Percentiles rank a stretch among this genome's conserved stretches.
These are phyloP conservation scores for Drosophila azteca DNA, from an alignment of 1,140 invertebrate genomes.

Conservation along the genomic window DNA sequence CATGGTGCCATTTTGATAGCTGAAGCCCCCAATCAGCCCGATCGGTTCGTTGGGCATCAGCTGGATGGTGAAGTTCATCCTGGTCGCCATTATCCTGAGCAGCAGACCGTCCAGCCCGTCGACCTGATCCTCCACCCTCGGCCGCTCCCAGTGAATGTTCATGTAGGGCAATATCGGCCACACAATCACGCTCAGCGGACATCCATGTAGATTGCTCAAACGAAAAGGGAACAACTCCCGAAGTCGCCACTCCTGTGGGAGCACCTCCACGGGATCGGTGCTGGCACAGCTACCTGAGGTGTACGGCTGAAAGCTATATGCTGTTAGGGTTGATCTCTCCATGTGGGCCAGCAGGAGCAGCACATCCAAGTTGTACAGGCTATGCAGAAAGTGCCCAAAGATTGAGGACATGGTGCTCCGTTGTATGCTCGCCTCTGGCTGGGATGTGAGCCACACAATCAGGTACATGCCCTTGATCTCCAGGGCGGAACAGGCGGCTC, in stretches of 20 bases:
- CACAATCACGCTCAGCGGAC: constrained; percentile 48
- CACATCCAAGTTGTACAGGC: constrained; percentile 50
- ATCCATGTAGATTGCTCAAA: constrained; percentile 49
- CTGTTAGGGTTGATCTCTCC: neutral
- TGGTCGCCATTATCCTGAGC: constrained; percentile 31
- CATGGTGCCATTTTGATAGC: constrained; percentile 53
- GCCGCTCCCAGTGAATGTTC: constrained; percentile 4
- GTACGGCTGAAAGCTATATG: constrained; percentile 48
- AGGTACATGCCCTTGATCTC: constrained; percentile 19
- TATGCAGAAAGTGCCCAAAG: constrained; percentile 46
- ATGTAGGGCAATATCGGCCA: constrained; percentile 61
- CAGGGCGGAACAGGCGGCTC: neutral
- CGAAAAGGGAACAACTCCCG: constrained; percentile 42
- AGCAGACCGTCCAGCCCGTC: constrained; percentile 53
- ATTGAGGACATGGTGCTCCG: constrained; percentile 33
- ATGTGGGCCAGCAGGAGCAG: constrained; percentile 30
- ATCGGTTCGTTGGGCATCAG: constrained; percentile 52
- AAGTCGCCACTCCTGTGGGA: neutral
- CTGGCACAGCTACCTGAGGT: constrained; percentile 3
- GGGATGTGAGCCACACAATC: constrained; percentile 20
- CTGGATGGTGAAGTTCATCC: constrained; percentile 46
- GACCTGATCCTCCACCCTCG: neutral
- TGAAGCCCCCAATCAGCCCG: constrained; percentile 42
- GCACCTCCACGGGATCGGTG: constrained; percentile 11
- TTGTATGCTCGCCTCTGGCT: neutral